Evolutionary conservation across 2,888 invertebrate species (phyloP).

Genomic region (Trissolcus japonicus): DNA sequence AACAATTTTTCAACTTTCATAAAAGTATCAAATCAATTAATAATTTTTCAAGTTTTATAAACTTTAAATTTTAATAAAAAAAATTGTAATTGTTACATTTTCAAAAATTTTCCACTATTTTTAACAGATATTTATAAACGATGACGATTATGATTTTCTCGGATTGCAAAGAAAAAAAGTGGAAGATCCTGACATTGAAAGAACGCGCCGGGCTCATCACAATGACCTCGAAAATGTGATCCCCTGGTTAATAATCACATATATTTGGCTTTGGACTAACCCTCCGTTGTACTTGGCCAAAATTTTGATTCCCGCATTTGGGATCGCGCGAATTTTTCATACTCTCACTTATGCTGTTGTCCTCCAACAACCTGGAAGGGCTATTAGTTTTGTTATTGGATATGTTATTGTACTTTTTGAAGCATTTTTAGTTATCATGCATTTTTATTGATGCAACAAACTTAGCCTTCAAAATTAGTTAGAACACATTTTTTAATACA

Average conservation of each 20-base stretch:
- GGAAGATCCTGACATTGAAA: conserved; percentile 74
- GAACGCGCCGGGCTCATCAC: conserved; percentile 78
- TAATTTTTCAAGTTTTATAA: too few species aligned
- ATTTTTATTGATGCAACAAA: conserved; percentile 2
- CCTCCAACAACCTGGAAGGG: conserved; percentile 77
- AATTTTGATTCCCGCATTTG: conserved; percentile 77
- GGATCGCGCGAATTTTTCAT: conserved; percentile 76
- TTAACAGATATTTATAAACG: conserved; percentile 12
- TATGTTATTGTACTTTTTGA: conserved; percentile 74
- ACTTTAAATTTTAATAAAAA: too few species aligned
- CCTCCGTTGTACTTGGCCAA: conserved; percentile 76
- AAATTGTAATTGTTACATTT: too few species aligned
- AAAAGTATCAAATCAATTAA: too few species aligned
- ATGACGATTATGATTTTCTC: conserved; percentile 5
- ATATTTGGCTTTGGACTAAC: conserved; percentile 77
- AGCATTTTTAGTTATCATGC: conserved; percentile 65
- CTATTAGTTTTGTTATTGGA: conserved; percentile 74
- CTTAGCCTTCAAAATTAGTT: too few species aligned
- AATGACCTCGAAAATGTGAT: conserved; percentile 80
- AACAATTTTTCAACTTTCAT: too few species aligned
- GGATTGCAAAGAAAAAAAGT: conserved; percentile 4
- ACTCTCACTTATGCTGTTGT: conserved; percentile 78
- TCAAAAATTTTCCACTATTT: too few species aligned
- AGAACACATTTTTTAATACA: too few species aligned
- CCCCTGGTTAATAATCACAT: conserved; percentile 77